Percentiles rank a stretch among this genome's conserved stretches.
Evolutionary conservation across 2,888 invertebrate species (phyloP).

Genomic region (Mystacides longicornis): DNA sequence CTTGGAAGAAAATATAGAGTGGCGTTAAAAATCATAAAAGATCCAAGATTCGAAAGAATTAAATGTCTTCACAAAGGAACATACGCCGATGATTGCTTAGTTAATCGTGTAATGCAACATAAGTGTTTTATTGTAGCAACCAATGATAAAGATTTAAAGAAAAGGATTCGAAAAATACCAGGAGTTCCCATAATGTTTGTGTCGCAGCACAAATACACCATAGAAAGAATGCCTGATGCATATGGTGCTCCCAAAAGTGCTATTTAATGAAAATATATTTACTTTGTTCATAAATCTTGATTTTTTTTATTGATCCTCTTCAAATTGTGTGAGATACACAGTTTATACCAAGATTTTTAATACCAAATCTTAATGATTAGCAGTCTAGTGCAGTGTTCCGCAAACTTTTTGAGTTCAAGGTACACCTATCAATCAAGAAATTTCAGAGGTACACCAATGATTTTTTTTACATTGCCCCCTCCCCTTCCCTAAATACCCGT

Average conservation of each 20-base stretch:
- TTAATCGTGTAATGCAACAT: slow-evolving; percentile 92
- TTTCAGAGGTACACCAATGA: no score
- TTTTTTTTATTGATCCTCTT: neutral
- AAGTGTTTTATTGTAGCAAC: slow-evolving; percentile 99
- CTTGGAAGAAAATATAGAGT: slow-evolving; percentile 91
- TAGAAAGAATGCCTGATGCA: slow-evolving; percentile 98
- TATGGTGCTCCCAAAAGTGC: slow-evolving; percentile 82
- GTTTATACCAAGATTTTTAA: no score
- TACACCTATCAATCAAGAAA: no score
- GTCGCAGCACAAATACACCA: slow-evolving; percentile 84
- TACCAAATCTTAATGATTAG: no score
- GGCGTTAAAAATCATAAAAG: slow-evolving; percentile 89
- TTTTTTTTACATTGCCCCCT: no score
- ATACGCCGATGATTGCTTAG: slow-evolving; percentile 98
- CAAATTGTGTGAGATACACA: no score
- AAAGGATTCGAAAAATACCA: slow-evolving; percentile 93
- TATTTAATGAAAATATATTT: slow-evolving; percentile 31
- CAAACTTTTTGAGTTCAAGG: no score
- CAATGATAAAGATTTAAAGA: slow-evolving; percentile 94
- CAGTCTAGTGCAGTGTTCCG: no score
- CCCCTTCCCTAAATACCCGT: no score
- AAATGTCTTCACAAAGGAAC: slow-evolving; percentile 95
- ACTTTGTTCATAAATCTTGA: neutral
- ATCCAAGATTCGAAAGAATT: slow-evolving; percentile 87
- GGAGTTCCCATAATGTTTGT: slow-evolving; percentile 99